phyloP scores from a whole-genome alignment of 2,888 invertebrate species.

The Erannis defoliaria region DNA sequence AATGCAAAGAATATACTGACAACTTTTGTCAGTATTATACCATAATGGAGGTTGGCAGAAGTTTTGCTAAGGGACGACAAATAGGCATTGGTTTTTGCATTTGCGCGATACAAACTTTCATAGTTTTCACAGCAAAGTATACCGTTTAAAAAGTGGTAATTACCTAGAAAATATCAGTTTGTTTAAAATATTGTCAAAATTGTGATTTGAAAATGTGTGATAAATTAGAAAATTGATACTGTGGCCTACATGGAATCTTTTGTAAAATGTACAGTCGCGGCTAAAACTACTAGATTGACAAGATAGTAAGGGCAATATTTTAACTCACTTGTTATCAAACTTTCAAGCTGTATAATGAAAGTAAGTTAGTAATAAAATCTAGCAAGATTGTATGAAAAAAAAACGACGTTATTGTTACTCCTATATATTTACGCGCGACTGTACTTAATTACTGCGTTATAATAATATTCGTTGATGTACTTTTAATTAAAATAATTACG shows the following conservation, averaged over 20 bases:
- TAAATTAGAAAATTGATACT: conserved; percentile 69
- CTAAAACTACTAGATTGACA: conserved; percentile 28
- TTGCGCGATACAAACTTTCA: too few species aligned
- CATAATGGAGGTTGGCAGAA: too few species aligned
- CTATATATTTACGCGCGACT: conserved; percentile 50
- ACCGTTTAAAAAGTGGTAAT: background rate
- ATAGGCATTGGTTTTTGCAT: too few species aligned
- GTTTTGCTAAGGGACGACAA: too few species aligned
- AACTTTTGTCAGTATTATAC: too few species aligned
- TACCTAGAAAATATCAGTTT: background rate
- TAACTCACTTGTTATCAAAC: conserved; percentile 11
- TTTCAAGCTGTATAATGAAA: background rate
- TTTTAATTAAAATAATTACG: conserved; percentile 3
- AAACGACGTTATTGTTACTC: conserved; percentile 14
- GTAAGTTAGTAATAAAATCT: conserved; percentile 7
- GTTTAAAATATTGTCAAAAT: conserved; percentile 48
- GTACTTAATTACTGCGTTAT: conserved; percentile 40
- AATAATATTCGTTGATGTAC: conserved; percentile 1
- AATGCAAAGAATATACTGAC: too few species aligned
- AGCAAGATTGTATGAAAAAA: conserved; percentile 12
- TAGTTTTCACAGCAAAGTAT: too few species aligned
- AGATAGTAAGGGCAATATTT: background rate
- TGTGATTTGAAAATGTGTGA: conserved; percentile 76
- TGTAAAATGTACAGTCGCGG: conserved; percentile 59
- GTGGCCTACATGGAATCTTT: conserved; percentile 71